phyloP scores from a whole-genome alignment of 2,888 invertebrate genomes.

The Thysanoteuthis rhombus region DNA sequence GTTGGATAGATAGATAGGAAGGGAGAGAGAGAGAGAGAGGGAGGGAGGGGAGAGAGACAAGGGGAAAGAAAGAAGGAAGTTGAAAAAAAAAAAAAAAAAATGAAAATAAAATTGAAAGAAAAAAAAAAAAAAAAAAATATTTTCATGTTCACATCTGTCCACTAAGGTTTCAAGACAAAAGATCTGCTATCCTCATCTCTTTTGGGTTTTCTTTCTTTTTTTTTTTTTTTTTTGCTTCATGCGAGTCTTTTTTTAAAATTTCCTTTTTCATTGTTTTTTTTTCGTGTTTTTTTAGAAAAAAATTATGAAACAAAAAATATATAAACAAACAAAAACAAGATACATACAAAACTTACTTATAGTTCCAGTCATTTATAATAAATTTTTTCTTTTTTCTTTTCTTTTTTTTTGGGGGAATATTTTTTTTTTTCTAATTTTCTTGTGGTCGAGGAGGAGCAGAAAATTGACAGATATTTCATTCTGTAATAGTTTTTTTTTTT shows the following conservation, averaged over 20 bases:
- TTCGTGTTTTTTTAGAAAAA: background rate
- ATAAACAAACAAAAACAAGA: slow-evolving; percentile 12
- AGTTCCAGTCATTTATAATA: background rate
- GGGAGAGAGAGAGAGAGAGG: background rate
- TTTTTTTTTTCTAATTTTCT: background rate
- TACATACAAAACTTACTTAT: background rate
- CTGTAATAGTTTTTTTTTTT: background rate
- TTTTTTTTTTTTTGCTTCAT: background rate
- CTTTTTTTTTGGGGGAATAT: background rate
- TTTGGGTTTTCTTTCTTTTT: no score
- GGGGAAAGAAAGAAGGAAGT: background rate
- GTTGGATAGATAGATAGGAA: background rate
- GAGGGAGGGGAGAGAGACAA: background rate
- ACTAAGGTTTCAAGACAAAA: background rate
- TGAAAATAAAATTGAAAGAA: background rate
- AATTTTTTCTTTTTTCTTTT: background rate
- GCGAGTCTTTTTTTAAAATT: background rate
- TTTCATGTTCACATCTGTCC: background rate
- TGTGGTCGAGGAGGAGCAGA: background rate
- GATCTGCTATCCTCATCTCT: slow-evolving; percentile 12
- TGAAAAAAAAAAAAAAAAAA: background rate
- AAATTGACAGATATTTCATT: background rate
- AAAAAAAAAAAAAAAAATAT: no score
- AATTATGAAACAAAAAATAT: background rate
- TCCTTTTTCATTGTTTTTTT: background rate